phyloP scores from a whole-genome alignment of 2,797 vertebrate genomes.

The Iguana delicatissima region DNA sequence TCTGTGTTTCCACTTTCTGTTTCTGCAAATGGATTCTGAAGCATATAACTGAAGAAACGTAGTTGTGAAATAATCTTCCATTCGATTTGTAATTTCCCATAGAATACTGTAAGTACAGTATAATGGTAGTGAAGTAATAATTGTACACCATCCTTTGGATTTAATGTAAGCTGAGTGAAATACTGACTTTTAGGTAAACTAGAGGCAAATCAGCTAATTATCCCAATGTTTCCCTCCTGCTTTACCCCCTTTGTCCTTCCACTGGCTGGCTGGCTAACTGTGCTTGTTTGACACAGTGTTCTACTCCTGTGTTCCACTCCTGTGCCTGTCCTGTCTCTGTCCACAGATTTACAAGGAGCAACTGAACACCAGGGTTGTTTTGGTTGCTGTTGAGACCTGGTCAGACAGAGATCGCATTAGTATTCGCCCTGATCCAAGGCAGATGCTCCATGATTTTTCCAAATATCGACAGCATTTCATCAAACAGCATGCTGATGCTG shows the following conservation, averaged over 20 bases:
- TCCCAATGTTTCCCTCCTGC: constrained; percentile 76
- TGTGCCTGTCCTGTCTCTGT: constrained; percentile 80
- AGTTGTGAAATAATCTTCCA: not conserved
- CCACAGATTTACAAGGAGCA: constrained; percentile 97
- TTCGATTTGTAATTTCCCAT: not conserved
- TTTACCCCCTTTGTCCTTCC: constrained; percentile 77
- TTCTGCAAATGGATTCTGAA: not conserved
- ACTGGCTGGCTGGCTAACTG: constrained; percentile 74
- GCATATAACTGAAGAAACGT: not conserved
- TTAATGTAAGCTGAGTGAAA: constrained; percentile 14
- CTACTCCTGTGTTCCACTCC: constrained; percentile 81
- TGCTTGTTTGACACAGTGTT: constrained; percentile 83
- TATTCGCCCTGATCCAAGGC: constrained; percentile 88
- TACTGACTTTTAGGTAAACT: constrained; percentile 35
- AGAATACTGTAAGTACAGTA: not conserved
- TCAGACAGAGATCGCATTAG: constrained; percentile 93
- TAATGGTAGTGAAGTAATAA: not conserved
- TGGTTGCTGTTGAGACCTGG: constrained; percentile 97
- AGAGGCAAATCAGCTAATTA: constrained; percentile 68
- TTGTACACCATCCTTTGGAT: not conserved
- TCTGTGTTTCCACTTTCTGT: not conserved
- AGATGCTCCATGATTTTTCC: constrained; percentile 93
- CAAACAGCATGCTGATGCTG: constrained; percentile 90
- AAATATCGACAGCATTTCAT: constrained; percentile 93
- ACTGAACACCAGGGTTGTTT: constrained; percentile 94